phyloP scores from a whole-genome alignment of 2,888 invertebrate species.

The Eupithecia abbreviata region DNA sequence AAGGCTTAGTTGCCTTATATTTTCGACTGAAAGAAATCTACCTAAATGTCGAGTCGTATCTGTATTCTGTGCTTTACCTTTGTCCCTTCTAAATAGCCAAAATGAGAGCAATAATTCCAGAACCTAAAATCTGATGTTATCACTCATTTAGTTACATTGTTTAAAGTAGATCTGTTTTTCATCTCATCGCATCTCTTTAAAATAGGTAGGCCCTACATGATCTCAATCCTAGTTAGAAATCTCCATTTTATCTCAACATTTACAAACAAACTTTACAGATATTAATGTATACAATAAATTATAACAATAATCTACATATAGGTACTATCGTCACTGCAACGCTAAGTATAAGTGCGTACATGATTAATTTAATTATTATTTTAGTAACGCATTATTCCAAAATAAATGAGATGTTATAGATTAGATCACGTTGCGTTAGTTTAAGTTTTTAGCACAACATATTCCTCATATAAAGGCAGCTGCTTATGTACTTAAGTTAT shows the following conservation, averaged over 20 bases:
- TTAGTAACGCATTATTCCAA: conserved; percentile 28
- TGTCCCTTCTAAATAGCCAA: background rate
- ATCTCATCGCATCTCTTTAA: background rate
- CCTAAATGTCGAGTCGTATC: too few species aligned
- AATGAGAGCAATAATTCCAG: background rate
- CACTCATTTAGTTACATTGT: background rate
- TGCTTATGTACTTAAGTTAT: conserved; percentile 44
- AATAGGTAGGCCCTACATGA: background rate
- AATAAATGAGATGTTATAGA: conserved; percentile 20
- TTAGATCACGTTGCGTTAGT: conserved; percentile 15
- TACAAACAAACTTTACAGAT: background rate
- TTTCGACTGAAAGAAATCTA: background rate
- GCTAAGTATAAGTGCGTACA: background rate
- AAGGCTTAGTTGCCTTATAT: too few species aligned
- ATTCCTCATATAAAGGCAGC: conserved; percentile 40
- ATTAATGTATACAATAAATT: background rate
- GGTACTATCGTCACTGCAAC: conserved; percentile 29
- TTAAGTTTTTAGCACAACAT: conserved; percentile 29
- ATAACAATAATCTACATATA: background rate
- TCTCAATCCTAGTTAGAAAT: background rate
- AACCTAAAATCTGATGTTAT: background rate
- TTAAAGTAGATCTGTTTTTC: background rate
- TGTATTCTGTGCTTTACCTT: too few species aligned
- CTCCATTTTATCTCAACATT: conserved; percentile 1
- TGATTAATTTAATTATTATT: conserved; percentile 12